Evolutionary conservation across 30 jellyfish, hydroid and myxozoan genomes (phyloP).

Genomic region (Hydra vulgaris): DNA sequence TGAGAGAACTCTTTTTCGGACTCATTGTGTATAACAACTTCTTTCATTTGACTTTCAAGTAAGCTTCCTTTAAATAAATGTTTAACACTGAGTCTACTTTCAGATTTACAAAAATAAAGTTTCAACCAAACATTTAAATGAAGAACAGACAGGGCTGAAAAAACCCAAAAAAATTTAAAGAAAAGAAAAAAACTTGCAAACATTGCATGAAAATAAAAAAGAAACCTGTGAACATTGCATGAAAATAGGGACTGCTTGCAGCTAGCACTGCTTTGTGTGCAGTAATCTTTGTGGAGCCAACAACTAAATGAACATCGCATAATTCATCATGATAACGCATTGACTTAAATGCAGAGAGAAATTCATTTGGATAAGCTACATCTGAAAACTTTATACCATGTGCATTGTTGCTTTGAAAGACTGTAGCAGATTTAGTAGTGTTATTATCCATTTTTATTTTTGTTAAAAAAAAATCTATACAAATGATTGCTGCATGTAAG

Average conservation of each 20-base stretch:
- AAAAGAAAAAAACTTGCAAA: too few species aligned
- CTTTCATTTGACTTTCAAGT: constrained; percentile 58
- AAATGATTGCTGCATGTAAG: too few species aligned
- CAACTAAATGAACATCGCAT: constrained; percentile 56
- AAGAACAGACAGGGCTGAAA: too few species aligned
- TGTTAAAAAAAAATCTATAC: too few species aligned
- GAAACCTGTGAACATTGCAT: constrained; percentile 96
- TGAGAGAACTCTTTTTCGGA: constrained; percentile 48
- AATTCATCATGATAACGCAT: constrained; percentile 77
- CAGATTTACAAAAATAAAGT: too few species aligned
- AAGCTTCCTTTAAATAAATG: constrained; percentile 61
- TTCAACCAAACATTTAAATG: too few species aligned
- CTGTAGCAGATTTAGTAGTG: neutral
- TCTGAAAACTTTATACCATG: constrained; percentile 44
- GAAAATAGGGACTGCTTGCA: constrained; percentile 87
- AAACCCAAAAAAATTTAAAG: too few species aligned
- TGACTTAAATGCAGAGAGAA: constrained; percentile 53
- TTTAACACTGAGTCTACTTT: neutral
- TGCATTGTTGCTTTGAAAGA: neutral
- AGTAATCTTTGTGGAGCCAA: constrained; percentile 44
- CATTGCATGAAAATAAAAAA: neutral
- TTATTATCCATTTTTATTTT: neutral
- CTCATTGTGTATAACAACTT: constrained; percentile 43
- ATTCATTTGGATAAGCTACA: constrained; percentile 70
- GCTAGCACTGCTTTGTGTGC: constrained; percentile 76